Conservation (phyloP, 2,113 vertebrate species). For the Tetrax tetrax region DNA sequence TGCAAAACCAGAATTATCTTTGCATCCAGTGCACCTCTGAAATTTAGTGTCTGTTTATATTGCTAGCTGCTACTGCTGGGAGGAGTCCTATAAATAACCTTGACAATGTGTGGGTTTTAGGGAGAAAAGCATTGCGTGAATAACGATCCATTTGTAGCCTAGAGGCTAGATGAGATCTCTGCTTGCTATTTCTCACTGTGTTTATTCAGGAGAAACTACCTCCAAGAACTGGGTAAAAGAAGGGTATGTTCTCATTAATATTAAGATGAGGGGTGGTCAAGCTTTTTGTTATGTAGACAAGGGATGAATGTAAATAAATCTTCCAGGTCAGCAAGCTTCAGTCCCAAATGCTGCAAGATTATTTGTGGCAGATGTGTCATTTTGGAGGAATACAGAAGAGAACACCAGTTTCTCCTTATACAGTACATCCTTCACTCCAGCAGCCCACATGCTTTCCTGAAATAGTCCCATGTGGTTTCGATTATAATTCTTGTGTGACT, state of each 20-base stretch:
- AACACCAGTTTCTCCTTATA: neutral
- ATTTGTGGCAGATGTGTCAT: neutral
- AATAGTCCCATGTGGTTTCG: neutral
- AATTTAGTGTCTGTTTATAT: constrained; percentile 41
- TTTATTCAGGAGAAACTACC: neutral
- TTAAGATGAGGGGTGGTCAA: neutral
- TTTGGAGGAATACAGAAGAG: neutral
- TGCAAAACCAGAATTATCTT: constrained; percentile 4
- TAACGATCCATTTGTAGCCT: neutral
- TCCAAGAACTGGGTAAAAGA: neutral
- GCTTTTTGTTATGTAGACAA: neutral
- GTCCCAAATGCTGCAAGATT: neutral
- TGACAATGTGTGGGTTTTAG: neutral
- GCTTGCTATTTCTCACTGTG: neutral
- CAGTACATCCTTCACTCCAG: neutral
- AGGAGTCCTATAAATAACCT: constrained; percentile 8
- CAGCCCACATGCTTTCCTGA: neutral
- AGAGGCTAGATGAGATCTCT: neutral
- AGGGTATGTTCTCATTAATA: neutral
- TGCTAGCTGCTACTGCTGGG: neutral
- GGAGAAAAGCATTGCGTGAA: neutral
- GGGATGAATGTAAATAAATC: neutral
- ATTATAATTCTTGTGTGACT: neutral
- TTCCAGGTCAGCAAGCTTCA: neutral
- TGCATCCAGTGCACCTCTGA: neutral